A percentile compares a stretch with the other conserved stretches of the same genome.
These are phyloP conservation scores for Galago senegalensis DNA, from an alignment of 2,797 vertebrate species.

Conservation along the genomic window DNA sequence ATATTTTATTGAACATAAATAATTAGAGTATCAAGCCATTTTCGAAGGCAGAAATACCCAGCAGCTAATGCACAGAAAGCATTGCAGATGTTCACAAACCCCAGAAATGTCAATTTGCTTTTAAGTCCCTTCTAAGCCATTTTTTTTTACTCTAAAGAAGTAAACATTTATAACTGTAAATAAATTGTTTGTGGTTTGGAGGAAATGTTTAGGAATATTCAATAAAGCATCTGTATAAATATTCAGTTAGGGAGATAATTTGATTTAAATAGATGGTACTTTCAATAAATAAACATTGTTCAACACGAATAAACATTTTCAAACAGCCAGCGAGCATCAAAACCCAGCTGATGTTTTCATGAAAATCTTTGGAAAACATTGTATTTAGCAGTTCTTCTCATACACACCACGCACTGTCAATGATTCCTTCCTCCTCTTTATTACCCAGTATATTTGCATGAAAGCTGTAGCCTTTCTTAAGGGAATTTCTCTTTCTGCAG, in stretches of 20 bases:
- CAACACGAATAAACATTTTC: slow-evolving; percentile 82
- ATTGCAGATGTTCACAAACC: slow-evolving; percentile 70
- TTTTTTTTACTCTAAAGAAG: slow-evolving; percentile 85
- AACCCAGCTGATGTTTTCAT: slow-evolving; percentile 82
- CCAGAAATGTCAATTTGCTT: slow-evolving; percentile 80
- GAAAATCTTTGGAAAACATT: slow-evolving; percentile 80
- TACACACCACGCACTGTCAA: slow-evolving; percentile 20
- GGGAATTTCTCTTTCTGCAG: neutral
- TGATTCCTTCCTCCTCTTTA: slow-evolving; percentile 28
- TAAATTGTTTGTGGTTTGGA: slow-evolving; percentile 86
- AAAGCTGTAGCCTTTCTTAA: slow-evolving; percentile 37
- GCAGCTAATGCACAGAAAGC: slow-evolving; percentile 19
- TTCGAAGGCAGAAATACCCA: slow-evolving; percentile 67
- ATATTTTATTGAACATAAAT: slow-evolving; percentile 73
- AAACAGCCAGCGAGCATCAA: slow-evolving; percentile 72
- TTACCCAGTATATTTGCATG: slow-evolving; percentile 33
- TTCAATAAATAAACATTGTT: slow-evolving; percentile 89
- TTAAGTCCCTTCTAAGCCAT: slow-evolving; percentile 87
- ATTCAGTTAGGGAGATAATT: slow-evolving; percentile 90
- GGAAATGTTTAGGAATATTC: slow-evolving; percentile 87
- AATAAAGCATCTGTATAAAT: slow-evolving; percentile 87
- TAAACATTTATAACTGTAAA: slow-evolving; percentile 89
- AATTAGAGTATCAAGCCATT: slow-evolving; percentile 68
- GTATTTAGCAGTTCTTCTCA: slow-evolving; percentile 82
- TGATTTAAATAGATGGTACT: slow-evolving; percentile 88